Evolutionary conservation across 2,113 vertebrate genomes (phyloP), one percentile per base, ranked within the genome.

Genomic region (Rhinolophus sinicus): DNA sequence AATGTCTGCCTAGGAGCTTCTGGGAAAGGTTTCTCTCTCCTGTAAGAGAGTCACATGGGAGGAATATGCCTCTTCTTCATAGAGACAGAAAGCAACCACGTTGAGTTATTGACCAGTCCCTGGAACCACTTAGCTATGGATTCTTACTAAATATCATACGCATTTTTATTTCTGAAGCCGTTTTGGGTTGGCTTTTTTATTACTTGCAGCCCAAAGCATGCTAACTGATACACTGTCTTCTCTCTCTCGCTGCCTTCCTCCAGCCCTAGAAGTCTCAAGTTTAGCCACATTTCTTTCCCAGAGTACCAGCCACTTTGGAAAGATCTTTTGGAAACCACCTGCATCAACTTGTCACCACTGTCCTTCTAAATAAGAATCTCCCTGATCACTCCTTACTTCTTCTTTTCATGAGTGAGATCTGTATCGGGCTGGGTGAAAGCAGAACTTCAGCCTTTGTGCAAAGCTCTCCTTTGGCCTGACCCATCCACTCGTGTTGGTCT

Each of bases 251-350:
- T 77, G 38, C 38, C 30, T 76, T 54, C 52, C 10, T 60, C 35
- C 15, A 28, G 60, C 13, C 69, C 70, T 4, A 0, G 6, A 72
- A 15, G 12, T 58, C 70, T 65, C 52, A 19, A 14, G 28, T 47
- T 80, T 18, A 33, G 26, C 47, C 50, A 14, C 21, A 0, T n/a
- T 16, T 82, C 73, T 95, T 84, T 44, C 28, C 33, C 22, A 8
- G 35, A 81, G 8, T 10, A 26, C 56, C 18, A 22, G 28, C 4
- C 40, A 69, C 81, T 75, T 44, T 88, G 56, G 70, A 94, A 64
- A 93, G 86, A 26, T 40, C 77, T 77, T 95, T 69, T 30, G 94
- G 89, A 95, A 97, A 93, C 54, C 60, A 93, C 90, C 90, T 22
- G 52, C 2, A 1, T 30, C 47, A 35, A 0, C 30, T 76, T 26